A percentile compares a stretch with the other conserved stretches of the same genome.
These are phyloP conservation scores for Coptodon rendalli DNA, from an alignment of 2,113 vertebrate genomes.

Conservation along the genomic window DNA sequence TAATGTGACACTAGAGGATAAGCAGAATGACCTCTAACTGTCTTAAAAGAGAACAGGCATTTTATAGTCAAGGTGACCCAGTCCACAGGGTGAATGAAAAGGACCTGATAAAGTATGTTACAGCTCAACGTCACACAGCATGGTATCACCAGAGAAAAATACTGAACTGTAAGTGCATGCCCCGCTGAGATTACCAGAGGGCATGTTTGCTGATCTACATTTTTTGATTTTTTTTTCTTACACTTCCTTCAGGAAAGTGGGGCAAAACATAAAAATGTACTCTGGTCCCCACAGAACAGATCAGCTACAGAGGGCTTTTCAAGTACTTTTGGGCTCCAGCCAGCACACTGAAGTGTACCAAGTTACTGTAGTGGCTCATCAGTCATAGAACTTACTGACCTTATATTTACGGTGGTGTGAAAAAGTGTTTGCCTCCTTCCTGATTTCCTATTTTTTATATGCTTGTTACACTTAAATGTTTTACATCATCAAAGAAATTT, in stretches of 20 bases:
- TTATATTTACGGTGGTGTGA: not conserved
- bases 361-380: not conserved
- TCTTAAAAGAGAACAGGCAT: slow-evolving; percentile 45
- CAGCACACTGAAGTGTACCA: not conserved
- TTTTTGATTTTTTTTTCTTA: not conserved
- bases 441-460: not conserved
- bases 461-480: not conserved
- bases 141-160: not conserved
- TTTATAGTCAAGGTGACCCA: slow-evolving; percentile 80
- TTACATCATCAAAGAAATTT: not conserved
- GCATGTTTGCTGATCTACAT: slow-evolving; percentile 8
- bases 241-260: slow-evolving; percentile 3
- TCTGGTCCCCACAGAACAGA: not conserved
- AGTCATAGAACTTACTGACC: not conserved
- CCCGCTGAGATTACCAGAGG: slow-evolving; percentile 4
- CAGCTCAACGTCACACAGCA: not conserved
- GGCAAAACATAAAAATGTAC: slow-evolving; percentile 26
- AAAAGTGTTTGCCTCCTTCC: not conserved
- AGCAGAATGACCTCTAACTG: not conserved
- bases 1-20: slow-evolving; percentile 76
- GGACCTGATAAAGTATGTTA: not conserved
- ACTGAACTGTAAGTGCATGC: not conserved
- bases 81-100: not conserved
- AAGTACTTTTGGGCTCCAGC: slow-evolving; percentile 13
- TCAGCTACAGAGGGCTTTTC: slow-evolving; percentile 16